Percentiles rank a stretch among this genome's conserved stretches.
Conservation (phyloP, 2,113 vertebrate genomes). For the Gobius niger region DNA sequence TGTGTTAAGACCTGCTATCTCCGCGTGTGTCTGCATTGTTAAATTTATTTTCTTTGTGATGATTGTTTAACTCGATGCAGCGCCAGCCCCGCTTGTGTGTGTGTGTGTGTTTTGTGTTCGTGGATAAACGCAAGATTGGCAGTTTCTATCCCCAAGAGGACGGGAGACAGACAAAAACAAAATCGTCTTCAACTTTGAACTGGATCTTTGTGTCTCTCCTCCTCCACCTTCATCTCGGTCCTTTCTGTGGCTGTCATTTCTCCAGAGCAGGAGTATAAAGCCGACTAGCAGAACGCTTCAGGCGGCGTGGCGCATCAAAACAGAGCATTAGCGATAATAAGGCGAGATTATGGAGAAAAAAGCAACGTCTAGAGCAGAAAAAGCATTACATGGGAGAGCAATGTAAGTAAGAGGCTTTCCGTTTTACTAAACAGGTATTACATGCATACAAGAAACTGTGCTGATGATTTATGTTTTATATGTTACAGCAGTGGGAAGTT, state of each 20-base stretch:
- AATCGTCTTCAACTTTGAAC: constrained; percentile 49
- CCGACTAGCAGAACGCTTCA: constrained; percentile 32
- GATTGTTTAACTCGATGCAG: constrained; percentile 24
- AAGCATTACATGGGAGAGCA: not conserved
- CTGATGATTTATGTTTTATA: no score
- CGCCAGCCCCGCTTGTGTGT: constrained; percentile 10
- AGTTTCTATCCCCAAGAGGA: constrained; percentile 15
- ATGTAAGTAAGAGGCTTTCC: not conserved
- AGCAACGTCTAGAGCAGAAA: constrained; percentile 15
- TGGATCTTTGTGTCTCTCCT: not conserved
- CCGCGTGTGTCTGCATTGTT: constrained; percentile 22
- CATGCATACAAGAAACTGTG: no score
- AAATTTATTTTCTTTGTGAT: constrained; percentile 24
- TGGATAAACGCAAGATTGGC: constrained; percentile 30
- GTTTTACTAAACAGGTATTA: no score
- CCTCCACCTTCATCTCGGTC: not conserved
- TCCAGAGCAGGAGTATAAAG: constrained; percentile 26
- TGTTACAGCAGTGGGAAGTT: no score
- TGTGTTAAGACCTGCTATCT: constrained; percentile 18
- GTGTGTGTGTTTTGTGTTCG: constrained; percentile 26
- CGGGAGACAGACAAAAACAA: constrained; percentile 8
- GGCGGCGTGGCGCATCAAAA: constrained; percentile 33
- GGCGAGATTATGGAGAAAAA: constrained; percentile 33
- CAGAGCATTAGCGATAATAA: constrained; percentile 52
- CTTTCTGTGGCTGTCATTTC: constrained; percentile 24